Percentiles rank a stretch among this genome's conserved stretches.
These are phyloP conservation scores for Melanotaenia nigrans DNA, from an alignment of 2,797 vertebrate species.

Conservation along the genomic window DNA sequence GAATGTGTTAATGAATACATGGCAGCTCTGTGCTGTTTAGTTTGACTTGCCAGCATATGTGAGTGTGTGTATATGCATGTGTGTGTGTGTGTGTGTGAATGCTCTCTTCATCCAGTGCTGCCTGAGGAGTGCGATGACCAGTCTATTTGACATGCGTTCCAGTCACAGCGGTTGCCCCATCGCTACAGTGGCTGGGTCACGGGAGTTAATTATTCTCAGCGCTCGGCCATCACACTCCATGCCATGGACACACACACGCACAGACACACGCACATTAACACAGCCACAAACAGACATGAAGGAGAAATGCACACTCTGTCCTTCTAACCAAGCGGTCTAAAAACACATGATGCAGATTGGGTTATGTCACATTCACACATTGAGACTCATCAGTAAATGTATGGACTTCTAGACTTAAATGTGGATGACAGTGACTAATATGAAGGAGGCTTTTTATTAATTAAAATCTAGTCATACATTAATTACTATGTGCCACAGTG, in stretches of 20 bases:
- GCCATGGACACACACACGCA: conserved; percentile 24
- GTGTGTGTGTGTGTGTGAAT: conserved; percentile 44
- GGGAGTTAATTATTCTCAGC: conserved; percentile 81
- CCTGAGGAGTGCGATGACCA: conserved; percentile 62
- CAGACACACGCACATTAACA: conserved; percentile 15
- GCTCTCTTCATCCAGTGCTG: conserved; percentile 34
- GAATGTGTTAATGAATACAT: conserved; percentile 53
- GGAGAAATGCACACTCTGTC: not conserved
- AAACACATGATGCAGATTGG: conserved; percentile 1
- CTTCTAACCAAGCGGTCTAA: conserved; percentile 42
- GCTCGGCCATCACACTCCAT: conserved; percentile 52
- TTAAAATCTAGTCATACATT: conserved; percentile 76
- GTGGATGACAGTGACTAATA: conserved; percentile 72
- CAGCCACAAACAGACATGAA: conserved; percentile 30
- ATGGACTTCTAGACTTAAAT: conserved; percentile 15
- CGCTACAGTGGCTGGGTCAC: conserved; percentile 64
- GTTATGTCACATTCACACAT: conserved; percentile 8
- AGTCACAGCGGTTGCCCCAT: conserved; percentile 61
- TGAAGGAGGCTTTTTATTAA: conserved; percentile 58
- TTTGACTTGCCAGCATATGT: conserved; percentile 22
- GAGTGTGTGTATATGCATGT: not conserved
- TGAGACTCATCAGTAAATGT: conserved; percentile 20
- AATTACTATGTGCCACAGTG: conserved; percentile 67
- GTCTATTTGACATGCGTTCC: conserved; percentile 73
- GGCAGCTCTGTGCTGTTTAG: conserved; percentile 37